Evolutionary conservation across 2,113 vertebrate species (phyloP).

Genomic region (Oncorhynchus mykiss): DNA sequence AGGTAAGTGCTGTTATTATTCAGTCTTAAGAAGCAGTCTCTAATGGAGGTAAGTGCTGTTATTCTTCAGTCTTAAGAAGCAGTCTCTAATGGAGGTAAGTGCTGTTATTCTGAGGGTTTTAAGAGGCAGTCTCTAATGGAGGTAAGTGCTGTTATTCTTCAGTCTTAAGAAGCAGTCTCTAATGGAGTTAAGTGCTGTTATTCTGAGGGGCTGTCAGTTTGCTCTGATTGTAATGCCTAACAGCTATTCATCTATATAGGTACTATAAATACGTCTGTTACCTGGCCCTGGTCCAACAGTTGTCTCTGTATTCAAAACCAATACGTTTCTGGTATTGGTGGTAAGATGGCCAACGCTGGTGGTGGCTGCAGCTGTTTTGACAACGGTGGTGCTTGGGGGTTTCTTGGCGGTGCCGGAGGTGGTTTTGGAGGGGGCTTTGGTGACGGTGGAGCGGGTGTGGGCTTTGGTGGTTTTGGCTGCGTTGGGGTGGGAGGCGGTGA

Average conservation of each 20-base stretch:
- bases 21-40: too few species aligned
- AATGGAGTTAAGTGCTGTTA: not conserved
- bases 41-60: too few species aligned
- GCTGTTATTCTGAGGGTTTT: too few species aligned
- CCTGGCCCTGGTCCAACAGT: conserved; percentile 53
- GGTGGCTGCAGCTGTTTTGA: conserved; percentile 29
- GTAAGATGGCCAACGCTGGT: conserved; percentile 18
- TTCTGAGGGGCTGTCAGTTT: not conserved
- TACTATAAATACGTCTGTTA: conserved; percentile 19
- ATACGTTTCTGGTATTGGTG: conserved; percentile 9
- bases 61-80: too few species aligned
- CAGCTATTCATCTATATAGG: not conserved
- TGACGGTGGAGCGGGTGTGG: conserved; percentile 36
- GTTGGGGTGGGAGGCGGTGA: conserved; percentile 15
- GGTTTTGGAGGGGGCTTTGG: conserved; percentile 26
- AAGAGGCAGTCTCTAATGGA: not conserved
- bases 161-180: not conserved
- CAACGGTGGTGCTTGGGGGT: conserved; percentile 34
- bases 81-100: too few species aligned
- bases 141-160: not conserved
- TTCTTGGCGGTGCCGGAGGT: conserved; percentile 31
- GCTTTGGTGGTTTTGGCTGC: conserved; percentile 25
- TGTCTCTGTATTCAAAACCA: conserved; percentile 15
- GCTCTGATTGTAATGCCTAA: not conserved
- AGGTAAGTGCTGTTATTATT: too few species aligned